Base-by-base conservation (phyloP, 1,140 invertebrate species). In the Apis florea region DNA sequence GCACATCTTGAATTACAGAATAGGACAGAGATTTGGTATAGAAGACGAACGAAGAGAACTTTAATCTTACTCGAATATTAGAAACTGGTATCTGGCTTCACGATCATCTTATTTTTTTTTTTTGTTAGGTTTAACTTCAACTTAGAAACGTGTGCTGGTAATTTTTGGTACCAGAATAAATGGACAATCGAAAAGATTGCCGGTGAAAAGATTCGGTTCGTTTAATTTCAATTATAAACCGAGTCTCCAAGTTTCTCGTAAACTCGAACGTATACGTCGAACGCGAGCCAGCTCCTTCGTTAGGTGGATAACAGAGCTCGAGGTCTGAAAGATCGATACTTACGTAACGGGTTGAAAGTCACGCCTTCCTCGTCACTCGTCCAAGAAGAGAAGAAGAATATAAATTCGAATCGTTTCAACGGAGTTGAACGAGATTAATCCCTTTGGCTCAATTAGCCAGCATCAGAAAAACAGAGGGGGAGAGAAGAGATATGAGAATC, bases 341-440 rank as follows among this genome's bases (percentile, higher is more conserved):
- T 71, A 24, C 47, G n/a, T 68, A 68, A 68, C 40, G 47, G 40
- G 47, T 6, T 17, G 66, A 56, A 56, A 56, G 53, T 71, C 26
- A 71, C 69, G 53, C 53, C 26, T 53, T 31, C 15, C 51, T 8
- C n/a, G 31, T 13, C 9, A 9, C 31, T 56, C n/a, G 40, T 54
- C 24, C n/a, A 40, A 49, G 31, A 40, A 40, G 31, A 40, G 31
- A n/a, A 68, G 13, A 24, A 15, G 64, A 77, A 24, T 49, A 58
- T 26, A 69, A 49, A 51, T 56, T 69, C 11, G 15, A 54, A 58
- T 17, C n/a, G 21, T 24, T 69, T 49, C 21, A 24, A 40, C 51
- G 31, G 5, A n/a, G 49, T 53, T 58, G 49, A 78, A 70, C 66
- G 59, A 59, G 66, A 78, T 78, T 78, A 78, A 78, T 70, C 31